phyloP scores from a whole-genome alignment of 2,113 vertebrate species.

The Pycnonotus jocosus region DNA sequence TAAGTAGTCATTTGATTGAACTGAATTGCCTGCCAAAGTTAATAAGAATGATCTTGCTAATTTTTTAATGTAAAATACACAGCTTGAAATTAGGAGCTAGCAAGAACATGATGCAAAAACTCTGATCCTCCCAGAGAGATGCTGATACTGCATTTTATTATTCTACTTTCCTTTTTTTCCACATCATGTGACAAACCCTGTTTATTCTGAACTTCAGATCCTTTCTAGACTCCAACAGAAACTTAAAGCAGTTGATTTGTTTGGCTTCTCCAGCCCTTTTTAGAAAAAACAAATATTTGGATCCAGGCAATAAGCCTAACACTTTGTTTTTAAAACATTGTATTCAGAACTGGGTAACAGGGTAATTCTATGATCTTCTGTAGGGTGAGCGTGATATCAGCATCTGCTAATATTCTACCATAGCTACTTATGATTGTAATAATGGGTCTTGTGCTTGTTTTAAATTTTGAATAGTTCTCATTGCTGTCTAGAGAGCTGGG shows the following conservation, averaged over 20 bases:
- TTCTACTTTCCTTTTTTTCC: neutral
- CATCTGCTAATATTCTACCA: neutral
- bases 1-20: neutral
- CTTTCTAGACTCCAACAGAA: neutral
- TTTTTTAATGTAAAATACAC: neutral
- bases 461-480: neutral
- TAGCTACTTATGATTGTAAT: neutral
- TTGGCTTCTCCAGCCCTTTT: constrained; percentile 10
- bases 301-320: neutral
- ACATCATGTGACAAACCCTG: neutral
- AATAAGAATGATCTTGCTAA: neutral
- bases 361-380: neutral
- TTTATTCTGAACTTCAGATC: neutral
- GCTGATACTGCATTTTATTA: neutral
- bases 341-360: neutral
- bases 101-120: neutral
- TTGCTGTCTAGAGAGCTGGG: neutral
- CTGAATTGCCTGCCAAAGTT: neutral
- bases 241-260: neutral
- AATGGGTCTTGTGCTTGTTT: neutral
- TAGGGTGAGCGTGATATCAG: neutral
- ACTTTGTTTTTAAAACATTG: neutral
- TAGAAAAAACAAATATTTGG: constrained; percentile 22
- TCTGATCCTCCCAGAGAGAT: neutral
- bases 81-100: neutral